Conservation (phyloP, 2,888 invertebrate species). For the Sphecodes monilicornis region DNA sequence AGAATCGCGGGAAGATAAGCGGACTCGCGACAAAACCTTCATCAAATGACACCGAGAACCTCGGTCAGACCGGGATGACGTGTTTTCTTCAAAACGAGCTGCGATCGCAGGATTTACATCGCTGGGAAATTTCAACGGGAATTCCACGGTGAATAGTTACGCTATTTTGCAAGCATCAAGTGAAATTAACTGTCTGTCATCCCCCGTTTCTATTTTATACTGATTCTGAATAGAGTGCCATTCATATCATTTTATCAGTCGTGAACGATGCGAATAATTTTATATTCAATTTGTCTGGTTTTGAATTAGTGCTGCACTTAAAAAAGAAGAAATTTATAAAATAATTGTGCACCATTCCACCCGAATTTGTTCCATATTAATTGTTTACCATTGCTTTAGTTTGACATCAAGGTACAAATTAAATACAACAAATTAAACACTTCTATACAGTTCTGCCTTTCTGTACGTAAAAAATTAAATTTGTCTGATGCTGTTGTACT, state of each 20-base stretch:
- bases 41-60: background rate
- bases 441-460: too few species aligned
- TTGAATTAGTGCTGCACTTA: too few species aligned
- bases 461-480: too few species aligned
- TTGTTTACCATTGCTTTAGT: too few species aligned
- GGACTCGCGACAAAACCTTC: constrained; percentile 4
- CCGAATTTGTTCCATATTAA: too few species aligned
- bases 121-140: background rate
- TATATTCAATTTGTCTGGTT: background rate
- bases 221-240: background rate
- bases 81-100: constrained; percentile 22
- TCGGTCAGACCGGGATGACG: background rate
- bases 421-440: too few species aligned
- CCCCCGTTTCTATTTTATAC: background rate
- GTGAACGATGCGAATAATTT: background rate
- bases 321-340: too few species aligned
- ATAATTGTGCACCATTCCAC: too few species aligned
- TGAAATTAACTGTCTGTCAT: background rate
- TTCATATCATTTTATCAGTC: background rate
- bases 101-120: background rate
- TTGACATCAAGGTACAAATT: too few species aligned
- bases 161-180: background rate
- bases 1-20: constrained; percentile 13
- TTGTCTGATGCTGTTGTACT: background rate
- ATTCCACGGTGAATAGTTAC: background rate